Base-by-base conservation (phyloP, 2,888 invertebrate species). In the Leptothorax acervorum region DNA sequence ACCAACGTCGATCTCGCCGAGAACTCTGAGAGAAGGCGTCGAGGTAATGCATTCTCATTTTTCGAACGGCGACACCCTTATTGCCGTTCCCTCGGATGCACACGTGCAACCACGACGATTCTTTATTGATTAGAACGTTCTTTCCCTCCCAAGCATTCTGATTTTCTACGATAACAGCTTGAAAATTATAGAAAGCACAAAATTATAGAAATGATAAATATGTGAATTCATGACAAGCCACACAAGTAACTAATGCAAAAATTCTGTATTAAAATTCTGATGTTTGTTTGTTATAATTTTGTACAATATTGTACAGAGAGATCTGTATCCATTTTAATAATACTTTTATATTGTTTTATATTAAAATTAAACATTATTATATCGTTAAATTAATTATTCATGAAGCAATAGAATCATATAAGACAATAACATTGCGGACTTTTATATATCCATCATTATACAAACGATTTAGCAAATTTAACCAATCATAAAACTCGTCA, bases 1-100 rank as follows among this genome's bases (percentile, higher is more conserved):
- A 95, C 94, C 94, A 94, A 94, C 95, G 94, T 94, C 92, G 94
- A 94, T 94, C 94, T 94, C 91, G 84, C 83, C 85, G 81, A 86
- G 87, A 86, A 75, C 88, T 86, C 79, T 42, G 84, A 85, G 91
- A 87, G 88, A 87, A 92, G 92, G 92, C 92, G 92, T 92, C 90
- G 91, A 89, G 85, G 91, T 92, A 92, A 92, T 93, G 92, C 92
- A 93, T 92, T 92, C 92, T 92, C 91, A 92, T 91, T 93, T 93
- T 92, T 93, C 89, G 85, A 88, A 86, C 86, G 86, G 86, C 87
- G 87, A 90, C 90, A 88, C 88, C 87, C 90, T 85, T 81, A 82
- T 83, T 63, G 60, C 28, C 68, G 82, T 79, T 83, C 70, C 75
- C 39, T 63, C 82, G 60, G 42, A 39, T 62, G 65, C 70, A 57